phyloP scores from a whole-genome alignment of 2,113 vertebrate genomes.

The Cyrtonyx montezumae region DNA sequence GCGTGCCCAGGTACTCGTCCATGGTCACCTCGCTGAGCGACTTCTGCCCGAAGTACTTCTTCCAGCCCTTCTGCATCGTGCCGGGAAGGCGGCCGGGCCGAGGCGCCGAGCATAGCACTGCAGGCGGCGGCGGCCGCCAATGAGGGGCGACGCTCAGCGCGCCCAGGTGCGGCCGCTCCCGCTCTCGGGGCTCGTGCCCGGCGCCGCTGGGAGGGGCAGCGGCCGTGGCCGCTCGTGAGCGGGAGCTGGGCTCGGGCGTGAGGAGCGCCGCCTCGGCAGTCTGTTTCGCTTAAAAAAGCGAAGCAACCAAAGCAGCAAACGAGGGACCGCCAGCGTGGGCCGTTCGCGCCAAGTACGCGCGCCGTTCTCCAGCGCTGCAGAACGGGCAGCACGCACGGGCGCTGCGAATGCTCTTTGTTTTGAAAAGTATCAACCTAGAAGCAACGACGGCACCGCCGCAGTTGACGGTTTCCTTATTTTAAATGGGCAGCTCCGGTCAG shows the following conservation, averaged over 20 bases:
- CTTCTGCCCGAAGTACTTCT: conserved; percentile 88
- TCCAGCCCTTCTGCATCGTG: conserved; percentile 91
- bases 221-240: too few species aligned
- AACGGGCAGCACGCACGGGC: neutral
- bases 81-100: neutral
- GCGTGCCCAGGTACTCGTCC: conserved; percentile 92
- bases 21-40: conserved; percentile 85
- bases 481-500: neutral
- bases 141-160: neutral
- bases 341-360: neutral
- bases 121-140: neutral
- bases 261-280: neutral
- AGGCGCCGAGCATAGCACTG: neutral
- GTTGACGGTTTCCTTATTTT: neutral
- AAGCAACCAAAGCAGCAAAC: neutral
- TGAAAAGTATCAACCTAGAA: neutral
- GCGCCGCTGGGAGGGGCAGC: too few species aligned
- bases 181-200: too few species aligned
- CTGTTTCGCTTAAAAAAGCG: neutral
- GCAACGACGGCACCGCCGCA: neutral
- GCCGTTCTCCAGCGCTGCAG: neutral
- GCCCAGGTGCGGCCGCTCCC: neutral
- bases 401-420: fast-evolving
- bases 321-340: neutral
- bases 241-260: too few species aligned